Percentiles rank a stretch among this genome's conserved stretches.
Conservation (phyloP, 2,888 invertebrate genomes). For the Proisotoma minuta region DNA sequence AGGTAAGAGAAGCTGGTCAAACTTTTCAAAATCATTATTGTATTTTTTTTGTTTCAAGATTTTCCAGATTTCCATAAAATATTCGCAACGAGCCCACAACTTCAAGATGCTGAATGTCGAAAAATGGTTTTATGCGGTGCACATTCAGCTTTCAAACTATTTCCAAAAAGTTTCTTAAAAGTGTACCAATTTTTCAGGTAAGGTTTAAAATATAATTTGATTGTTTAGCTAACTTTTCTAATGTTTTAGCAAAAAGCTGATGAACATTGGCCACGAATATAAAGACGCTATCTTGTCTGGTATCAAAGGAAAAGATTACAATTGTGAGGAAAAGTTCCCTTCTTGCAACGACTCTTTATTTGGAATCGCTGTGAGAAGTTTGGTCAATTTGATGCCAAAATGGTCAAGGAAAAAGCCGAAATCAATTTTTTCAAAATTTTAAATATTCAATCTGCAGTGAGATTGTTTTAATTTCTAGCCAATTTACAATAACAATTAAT, state of each 20-base stretch:
- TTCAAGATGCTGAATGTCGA: constrained; percentile 16
- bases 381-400: constrained; percentile 19
- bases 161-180: constrained; percentile 13
- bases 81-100: too few species aligned
- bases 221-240: too few species aligned
- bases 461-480: background rate
- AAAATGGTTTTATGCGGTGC: constrained; percentile 25
- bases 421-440: background rate
- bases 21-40: too few species aligned
- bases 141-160: constrained; percentile 10
- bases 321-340: constrained; percentile 18
- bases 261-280: constrained; percentile 17
- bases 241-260: constrained; percentile 24
- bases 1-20: too few species aligned
- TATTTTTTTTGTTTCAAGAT: too few species aligned
- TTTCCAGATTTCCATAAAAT: too few species aligned
- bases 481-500: background rate
- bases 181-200: constrained; percentile 25
- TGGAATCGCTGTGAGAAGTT: constrained; percentile 16
- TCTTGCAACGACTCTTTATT: constrained; percentile 21
- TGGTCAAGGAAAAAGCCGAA: constrained; percentile 21
- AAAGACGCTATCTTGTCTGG: constrained; percentile 23
- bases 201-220: too few species aligned
- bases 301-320: constrained; percentile 6
- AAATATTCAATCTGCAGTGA: background rate